Evolutionary conservation across 2,113 vertebrate species (phyloP), one percentile per base, ranked within the genome.

Genomic region (Chaetura pelagica): DNA sequence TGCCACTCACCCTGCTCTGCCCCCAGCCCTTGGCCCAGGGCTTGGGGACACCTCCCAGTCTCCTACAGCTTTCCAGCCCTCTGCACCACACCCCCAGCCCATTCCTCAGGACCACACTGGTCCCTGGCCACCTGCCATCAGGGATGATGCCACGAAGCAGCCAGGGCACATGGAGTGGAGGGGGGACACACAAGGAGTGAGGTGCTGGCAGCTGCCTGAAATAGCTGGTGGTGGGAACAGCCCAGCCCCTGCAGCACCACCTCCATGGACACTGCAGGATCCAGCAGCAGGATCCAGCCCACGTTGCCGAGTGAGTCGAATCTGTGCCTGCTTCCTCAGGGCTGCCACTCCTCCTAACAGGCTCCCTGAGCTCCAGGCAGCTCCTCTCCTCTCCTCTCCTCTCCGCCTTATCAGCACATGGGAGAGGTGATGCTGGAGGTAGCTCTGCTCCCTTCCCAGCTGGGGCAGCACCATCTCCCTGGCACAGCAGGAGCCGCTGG

Each of bases 261-360:
- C 89, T 92, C 84, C 95, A 87, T 0, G 63, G 90, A 13, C 78
- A 34, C 46, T 61, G 86, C 16, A 9, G 52, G 52, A 54, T 57
- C 94, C 86, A 90, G 73, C 95, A 96, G 95, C 75, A 71, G 90
- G 83, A 94, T 93, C 80, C 85, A 89, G 78, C 90, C 92, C 85
- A 86, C 34, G 24, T 83, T 54, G 83, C 90, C 1, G 10, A 92
- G 44, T 2, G 19, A 85, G 52, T 69, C 71, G 67, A 75, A 89
- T 86, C 89, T 24, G 66, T 63, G 63, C 81, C 72, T 77, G 77
- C 86, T 91, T 84, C 55, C 79, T 48, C 63, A 62, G 84, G 82
- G 71, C 86, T 77, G 83, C 26, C 2, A 18, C 76, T 91, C 73
- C 49, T 16, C 54, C 71, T 52, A 52, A 78, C 84, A 81, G 24